Evolutionary conservation across 2,888 invertebrate species (phyloP).

Genomic region (Caenorhabditis macrosperma): DNA sequence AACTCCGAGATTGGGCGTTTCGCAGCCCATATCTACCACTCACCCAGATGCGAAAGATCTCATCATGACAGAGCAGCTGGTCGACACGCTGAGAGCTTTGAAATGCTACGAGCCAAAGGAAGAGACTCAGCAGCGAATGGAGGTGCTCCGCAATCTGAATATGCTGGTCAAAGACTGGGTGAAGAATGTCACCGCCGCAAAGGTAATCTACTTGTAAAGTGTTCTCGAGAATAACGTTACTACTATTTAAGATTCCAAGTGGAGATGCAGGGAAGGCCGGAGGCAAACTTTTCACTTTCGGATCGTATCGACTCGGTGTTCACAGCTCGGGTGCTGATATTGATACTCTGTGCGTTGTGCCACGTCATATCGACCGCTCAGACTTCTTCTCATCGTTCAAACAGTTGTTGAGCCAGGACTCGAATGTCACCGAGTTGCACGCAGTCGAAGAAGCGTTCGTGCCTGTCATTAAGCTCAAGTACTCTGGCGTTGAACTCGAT

Average conservation of each 20-base stretch:
- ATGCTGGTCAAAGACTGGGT: slow-evolving; percentile 95
- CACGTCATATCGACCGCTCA: slow-evolving; percentile 91
- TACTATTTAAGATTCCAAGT: slow-evolving; percentile 86
- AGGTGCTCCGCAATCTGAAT: slow-evolving; percentile 87
- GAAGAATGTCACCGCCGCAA: slow-evolving; percentile 88
- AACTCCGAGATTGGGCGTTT: slow-evolving; percentile 73
- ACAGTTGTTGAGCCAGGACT: slow-evolving; percentile 88
- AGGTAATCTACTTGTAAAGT: slow-evolving; percentile 67
- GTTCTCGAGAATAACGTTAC: not conserved
- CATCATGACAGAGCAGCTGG: slow-evolving; percentile 62
- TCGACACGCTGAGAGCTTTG: slow-evolving; percentile 63
- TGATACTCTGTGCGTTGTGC: slow-evolving; percentile 97
- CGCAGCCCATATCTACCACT: slow-evolving; percentile 74
- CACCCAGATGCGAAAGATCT: slow-evolving; percentile 72
- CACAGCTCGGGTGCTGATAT: slow-evolving; percentile 95
- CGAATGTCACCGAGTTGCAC: slow-evolving; percentile 83
- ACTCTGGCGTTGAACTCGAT: slow-evolving; percentile 97
- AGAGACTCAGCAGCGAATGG: slow-evolving; percentile 76
- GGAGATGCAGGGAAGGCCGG: slow-evolving; percentile 91
- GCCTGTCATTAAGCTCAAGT: slow-evolving; percentile 99
- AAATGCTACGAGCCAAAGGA: slow-evolving; percentile 75
- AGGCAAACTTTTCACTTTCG: slow-evolving; percentile 98
- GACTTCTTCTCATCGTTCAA: slow-evolving; percentile 98
- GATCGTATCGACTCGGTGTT: slow-evolving; percentile 92
- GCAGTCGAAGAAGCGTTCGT: slow-evolving; percentile 98